These are phyloP conservation scores for Drosophila pegasa DNA, from an alignment of 2,888 invertebrate species.

Conservation along the genomic window DNA sequence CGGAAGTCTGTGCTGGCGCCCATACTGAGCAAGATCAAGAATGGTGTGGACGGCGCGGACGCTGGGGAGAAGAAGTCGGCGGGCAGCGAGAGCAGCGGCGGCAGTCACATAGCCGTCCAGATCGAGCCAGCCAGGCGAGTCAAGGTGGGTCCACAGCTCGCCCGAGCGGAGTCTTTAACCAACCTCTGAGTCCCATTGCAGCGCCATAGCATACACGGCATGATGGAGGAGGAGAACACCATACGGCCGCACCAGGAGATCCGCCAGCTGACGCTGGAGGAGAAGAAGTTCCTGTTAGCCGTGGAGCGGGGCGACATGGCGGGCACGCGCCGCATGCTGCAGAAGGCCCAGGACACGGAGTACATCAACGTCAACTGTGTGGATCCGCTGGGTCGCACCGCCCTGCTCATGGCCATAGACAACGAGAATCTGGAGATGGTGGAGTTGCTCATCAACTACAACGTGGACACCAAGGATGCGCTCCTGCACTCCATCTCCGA, in stretches of 20 bases:
- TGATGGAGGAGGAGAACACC: conserved; percentile 96
- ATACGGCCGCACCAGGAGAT: conserved; percentile 93
- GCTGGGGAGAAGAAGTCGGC: conserved; percentile 76
- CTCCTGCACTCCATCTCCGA: conserved; percentile 98
- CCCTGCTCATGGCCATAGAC: conserved; percentile 98
- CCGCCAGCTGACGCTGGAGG: conserved; percentile 87
- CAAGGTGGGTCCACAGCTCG: conserved; percentile 69
- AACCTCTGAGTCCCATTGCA: conserved; percentile 28
- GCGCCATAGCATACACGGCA: conserved; percentile 90
- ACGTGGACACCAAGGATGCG: conserved; percentile 96
- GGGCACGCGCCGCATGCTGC: conserved; percentile 92
- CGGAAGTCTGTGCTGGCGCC: conserved; percentile 84
- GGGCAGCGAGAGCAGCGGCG: conserved; percentile 73
- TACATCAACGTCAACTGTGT: conserved; percentile 98
- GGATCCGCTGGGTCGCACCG: conserved; percentile 97
- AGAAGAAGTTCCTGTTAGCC: conserved; percentile 97
- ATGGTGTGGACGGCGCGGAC: conserved; percentile 75
- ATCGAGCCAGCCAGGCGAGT: conserved; percentile 84
- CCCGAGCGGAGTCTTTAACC: fast-evolving
- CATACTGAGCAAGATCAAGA: conserved; percentile 84
- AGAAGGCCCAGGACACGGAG: conserved; percentile 90
- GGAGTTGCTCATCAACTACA: conserved; percentile 92
- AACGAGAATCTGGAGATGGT: conserved; percentile 99
- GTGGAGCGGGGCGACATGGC: conserved; percentile 99
- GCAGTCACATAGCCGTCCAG: conserved; percentile 82